Conservation (phyloP, 2,797 vertebrate genomes). For the Rachycentron canadum region DNA sequence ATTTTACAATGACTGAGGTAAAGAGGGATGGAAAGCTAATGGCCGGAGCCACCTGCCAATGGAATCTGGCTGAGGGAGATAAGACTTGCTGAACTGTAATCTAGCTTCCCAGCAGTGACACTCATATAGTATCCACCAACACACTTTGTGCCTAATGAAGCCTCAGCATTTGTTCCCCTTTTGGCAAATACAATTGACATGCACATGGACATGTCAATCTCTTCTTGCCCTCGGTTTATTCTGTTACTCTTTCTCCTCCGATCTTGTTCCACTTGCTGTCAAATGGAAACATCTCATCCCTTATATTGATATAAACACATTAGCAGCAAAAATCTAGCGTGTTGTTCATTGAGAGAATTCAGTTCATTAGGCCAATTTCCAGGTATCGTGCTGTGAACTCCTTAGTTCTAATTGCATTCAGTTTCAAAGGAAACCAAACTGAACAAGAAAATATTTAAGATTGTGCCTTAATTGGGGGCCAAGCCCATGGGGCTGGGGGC, state of each 20-base stretch:
- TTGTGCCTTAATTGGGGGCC: too few species aligned
- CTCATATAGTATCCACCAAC: constrained; percentile 45
- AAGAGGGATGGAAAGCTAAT: constrained; percentile 56
- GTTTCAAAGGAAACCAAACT: too few species aligned
- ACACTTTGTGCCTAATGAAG: constrained; percentile 46
- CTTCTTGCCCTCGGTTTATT: constrained; percentile 21
- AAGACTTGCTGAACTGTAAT: constrained; percentile 59
- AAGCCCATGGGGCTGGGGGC: too few species aligned
- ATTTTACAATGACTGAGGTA: constrained; percentile 37
- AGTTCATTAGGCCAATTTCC: too few species aligned
- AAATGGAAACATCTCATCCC: constrained; percentile 32
- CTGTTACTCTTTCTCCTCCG: background rate
- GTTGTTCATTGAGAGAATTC: background rate
- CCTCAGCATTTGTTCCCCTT: constrained; percentile 26
- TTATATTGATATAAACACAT: constrained; percentile 1
- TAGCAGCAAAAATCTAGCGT: constrained; percentile 1
- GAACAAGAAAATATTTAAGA: too few species aligned
- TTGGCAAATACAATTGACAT: constrained; percentile 12
- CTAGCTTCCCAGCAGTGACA: constrained; percentile 38
- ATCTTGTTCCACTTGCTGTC: background rate
- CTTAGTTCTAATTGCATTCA: too few species aligned
- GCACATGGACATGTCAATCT: constrained; percentile 27
- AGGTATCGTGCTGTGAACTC: too few species aligned
- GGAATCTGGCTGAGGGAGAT: constrained; percentile 67
- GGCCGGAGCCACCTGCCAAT: constrained; percentile 53